Percentiles rank a stretch among this genome's conserved stretches.
phyloP scores from a whole-genome alignment of 2,113 vertebrate genomes.

The Pseudopodoces humilis region DNA sequence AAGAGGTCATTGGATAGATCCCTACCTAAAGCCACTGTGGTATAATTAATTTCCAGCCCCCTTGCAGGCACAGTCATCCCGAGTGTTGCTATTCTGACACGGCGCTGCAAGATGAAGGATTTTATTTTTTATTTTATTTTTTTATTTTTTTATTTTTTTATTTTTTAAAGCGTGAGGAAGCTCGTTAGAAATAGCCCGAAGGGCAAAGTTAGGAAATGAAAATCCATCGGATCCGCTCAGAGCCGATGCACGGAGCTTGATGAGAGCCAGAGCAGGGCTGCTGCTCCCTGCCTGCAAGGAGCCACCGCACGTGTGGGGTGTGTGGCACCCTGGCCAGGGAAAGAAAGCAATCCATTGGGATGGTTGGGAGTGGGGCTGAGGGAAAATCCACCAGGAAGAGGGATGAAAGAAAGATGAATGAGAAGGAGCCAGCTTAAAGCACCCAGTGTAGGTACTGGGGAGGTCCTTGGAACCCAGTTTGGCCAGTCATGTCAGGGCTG shows the following conservation, averaged over 20 bases:
- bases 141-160: not conserved
- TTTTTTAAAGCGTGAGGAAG: not conserved
- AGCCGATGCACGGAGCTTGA: not conserved
- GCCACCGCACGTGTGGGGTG: rapidly evolving
- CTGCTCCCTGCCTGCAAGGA: not conserved
- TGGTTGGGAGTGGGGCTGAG: rapidly evolving
- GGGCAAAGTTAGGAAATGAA: constrained; percentile 53
- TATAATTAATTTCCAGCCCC: constrained; percentile 6
- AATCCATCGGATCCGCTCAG: constrained; percentile 8
- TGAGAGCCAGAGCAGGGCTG: not conserved
- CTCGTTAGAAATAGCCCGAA: constrained; percentile 48
- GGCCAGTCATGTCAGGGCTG: rapidly evolving
- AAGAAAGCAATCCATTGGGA: not conserved
- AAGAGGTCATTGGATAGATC: not conserved
- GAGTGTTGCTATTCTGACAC: not conserved
- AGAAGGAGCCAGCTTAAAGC: not conserved
- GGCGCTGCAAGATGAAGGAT: not conserved
- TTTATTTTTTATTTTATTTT: not conserved
- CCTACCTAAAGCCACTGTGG: not conserved
- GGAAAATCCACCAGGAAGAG: not conserved
- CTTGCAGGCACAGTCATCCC: not conserved
- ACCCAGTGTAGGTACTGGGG: rapidly evolving
- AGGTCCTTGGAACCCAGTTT: rapidly evolving
- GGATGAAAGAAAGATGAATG: not conserved
- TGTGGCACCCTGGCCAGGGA: not conserved